A percentile compares a stretch with the other conserved stretches of the same genome.
Evolutionary conservation across 2,888 invertebrate species (phyloP).

Genomic region (Amphipyra tragopoginis): DNA sequence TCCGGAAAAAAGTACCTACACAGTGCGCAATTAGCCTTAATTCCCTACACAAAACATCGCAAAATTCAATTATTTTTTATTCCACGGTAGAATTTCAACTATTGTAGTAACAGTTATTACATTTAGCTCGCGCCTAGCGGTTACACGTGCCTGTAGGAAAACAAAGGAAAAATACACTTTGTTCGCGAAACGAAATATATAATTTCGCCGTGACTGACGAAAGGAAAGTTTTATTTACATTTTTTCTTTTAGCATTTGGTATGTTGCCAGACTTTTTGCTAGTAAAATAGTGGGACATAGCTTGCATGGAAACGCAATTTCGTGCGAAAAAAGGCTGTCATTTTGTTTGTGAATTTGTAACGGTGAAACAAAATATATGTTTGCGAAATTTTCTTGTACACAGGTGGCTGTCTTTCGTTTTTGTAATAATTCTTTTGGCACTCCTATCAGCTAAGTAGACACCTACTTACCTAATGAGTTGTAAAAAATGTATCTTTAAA

Average conservation of each 20-base stretch:
- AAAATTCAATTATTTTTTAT: conserved; percentile 1
- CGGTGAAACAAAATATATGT: conserved; percentile 4
- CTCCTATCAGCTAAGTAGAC: neutral
- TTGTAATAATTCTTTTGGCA: neutral
- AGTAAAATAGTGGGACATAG: conserved; percentile 10
- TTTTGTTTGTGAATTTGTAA: conserved; percentile 3
- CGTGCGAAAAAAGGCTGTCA: conserved; percentile 2
- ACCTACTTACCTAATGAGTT: no score
- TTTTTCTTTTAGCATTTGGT: conserved; percentile 37
- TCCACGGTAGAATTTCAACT: neutral
- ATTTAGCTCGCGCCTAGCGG: conserved; percentile 2
- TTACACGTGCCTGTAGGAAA: conserved; percentile 24
- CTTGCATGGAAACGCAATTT: conserved; percentile 22
- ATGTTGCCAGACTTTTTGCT: conserved; percentile 34
- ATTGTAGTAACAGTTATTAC: neutral
- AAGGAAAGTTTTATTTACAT: conserved; percentile 35
- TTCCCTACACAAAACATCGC: neutral
- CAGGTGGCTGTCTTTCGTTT: neutral
- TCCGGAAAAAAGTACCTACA: no score
- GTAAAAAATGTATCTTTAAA: no score
- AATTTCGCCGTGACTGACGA: conserved; percentile 26
- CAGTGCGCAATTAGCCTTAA: no score
- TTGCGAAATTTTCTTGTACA: neutral
- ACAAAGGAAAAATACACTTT: conserved; percentile 15
- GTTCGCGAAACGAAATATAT: conserved; percentile 21